These are phyloP conservation scores for Sericinus montela DNA, from an alignment of 2,888 invertebrate species.

Conservation along the genomic window DNA sequence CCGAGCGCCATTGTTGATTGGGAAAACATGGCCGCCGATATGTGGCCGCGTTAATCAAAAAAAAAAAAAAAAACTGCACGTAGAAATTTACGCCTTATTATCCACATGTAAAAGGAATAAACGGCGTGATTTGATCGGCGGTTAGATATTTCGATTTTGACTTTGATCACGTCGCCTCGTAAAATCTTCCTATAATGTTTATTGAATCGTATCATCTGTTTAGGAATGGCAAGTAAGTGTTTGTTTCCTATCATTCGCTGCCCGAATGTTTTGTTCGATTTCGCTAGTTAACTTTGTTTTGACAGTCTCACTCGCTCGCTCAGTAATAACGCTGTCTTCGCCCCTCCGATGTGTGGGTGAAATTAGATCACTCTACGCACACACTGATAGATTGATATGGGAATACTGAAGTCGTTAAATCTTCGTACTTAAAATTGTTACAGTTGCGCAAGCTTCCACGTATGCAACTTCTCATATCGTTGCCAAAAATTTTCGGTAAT, in stretches of 20 bases:
- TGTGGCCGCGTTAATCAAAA: slow-evolving; percentile 38
- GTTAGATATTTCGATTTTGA: slow-evolving; percentile 50
- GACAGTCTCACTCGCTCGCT: slow-evolving; percentile 66
- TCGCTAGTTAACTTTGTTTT: slow-evolving; percentile 71
- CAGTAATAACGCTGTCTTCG: slow-evolving; percentile 67
- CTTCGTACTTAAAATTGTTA: neutral
- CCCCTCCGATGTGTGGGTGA: slow-evolving; percentile 39
- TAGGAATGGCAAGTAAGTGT: slow-evolving; percentile 67
- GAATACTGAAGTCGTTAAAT: slow-evolving; percentile 9
- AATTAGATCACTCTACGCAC: slow-evolving; percentile 33
- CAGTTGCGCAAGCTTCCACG: neutral
- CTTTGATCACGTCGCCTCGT: slow-evolving; percentile 67
- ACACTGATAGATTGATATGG: slow-evolving; percentile 24
- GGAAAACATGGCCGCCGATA: slow-evolving; percentile 48
- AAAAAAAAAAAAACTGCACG: slow-evolving; percentile 37
- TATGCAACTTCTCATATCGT: neutral
- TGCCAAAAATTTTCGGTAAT: slow-evolving; percentile 7
- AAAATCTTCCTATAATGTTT: slow-evolving; percentile 66
- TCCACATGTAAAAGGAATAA: slow-evolving; percentile 35
- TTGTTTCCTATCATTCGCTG: slow-evolving; percentile 74
- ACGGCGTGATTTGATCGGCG: slow-evolving; percentile 34
- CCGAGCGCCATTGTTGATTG: slow-evolving; percentile 47
- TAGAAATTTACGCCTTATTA: slow-evolving; percentile 46
- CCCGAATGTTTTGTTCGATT: slow-evolving; percentile 65
- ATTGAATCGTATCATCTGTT: slow-evolving; percentile 64